Evolutionary conservation across 1,140 invertebrate species (phyloP), one percentile per base, ranked within the genome.

Genomic region (Heliconius hermathena): DNA sequence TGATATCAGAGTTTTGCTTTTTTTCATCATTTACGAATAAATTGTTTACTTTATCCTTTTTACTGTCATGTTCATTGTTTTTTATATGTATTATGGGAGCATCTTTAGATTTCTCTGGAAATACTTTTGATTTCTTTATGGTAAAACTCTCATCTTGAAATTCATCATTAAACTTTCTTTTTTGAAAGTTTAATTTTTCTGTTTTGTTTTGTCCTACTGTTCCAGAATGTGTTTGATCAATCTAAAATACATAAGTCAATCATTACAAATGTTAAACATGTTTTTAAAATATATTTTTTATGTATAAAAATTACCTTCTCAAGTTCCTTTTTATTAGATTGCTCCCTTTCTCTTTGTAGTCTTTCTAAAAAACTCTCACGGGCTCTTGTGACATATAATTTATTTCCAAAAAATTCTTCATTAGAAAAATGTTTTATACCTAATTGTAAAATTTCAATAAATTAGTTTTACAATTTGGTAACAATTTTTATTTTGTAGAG

Each of bases 1-100:
- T 96, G 66, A 94, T 91, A 80, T 96, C 96, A 11, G 96, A 88
- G 70, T 89, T 89, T 76, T 82, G 76, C 80, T 93, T 93, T 76
- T 90, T 94, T 57, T 88, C 84, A 80, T 94, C 85, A 16, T 73
- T 80, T 81, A 82, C 80, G 72, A 76, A 57, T 57, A 46, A 75
- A 38, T 38, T 20, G 18, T 38, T 41, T 72, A 26, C n/a, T 38
- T 72, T 72, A 41, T 72, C 8, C 18, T 38, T 72, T 38, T 20
- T 16, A 18, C 36, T 41, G 1, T 72, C 36, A 72, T 72, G 5
- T n/a, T 66, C 13, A 66, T 29, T 57, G 20, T 57, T 57, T 22
- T 57, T 66, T 66, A 29, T 6, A 66, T 66, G 60, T 26, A 16
- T 13, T 66, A 66, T 66, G 22, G 60, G 60, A 66, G 26, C 3